These are phyloP conservation scores for Centropus unirufus DNA, from an alignment of 2,113 vertebrate species.

Conservation along the genomic window DNA sequence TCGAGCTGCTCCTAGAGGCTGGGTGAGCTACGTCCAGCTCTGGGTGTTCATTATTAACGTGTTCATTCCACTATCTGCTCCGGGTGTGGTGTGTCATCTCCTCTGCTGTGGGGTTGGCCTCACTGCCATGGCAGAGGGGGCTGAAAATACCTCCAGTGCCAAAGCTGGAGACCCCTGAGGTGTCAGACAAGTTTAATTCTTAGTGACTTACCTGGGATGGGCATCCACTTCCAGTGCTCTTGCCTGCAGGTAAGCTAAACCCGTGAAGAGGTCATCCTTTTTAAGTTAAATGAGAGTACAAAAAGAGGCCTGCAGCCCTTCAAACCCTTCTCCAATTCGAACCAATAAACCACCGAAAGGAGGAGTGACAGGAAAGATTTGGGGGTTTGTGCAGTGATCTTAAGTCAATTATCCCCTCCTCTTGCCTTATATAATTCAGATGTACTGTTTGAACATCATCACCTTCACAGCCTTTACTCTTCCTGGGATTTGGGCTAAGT, in stretches of 20 bases:
- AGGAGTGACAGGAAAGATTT: neutral
- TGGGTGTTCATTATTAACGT: too few species aligned
- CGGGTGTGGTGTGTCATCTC: fast-evolving
- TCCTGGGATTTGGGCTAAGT: neutral
- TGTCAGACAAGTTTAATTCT: neutral
- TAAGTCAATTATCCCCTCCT: neutral
- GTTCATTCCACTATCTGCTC: fast-evolving
- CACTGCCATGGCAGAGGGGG: neutral
- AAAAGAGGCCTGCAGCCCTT: neutral
- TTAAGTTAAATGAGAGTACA: neutral
- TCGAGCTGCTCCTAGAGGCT: fast-evolving
- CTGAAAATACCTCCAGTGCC: neutral
- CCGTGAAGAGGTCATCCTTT: neutral
- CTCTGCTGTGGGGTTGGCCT: neutral
- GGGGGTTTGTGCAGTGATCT: neutral
- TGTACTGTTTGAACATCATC: neutral
- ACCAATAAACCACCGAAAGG: neutral
- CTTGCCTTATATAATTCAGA: neutral
- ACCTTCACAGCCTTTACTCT: neutral
- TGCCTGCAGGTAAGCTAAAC: neutral
- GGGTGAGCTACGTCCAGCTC: neutral
- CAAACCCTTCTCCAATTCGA: neutral
- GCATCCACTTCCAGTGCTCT: neutral
- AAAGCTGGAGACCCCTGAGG: neutral
- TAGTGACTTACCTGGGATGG: neutral